Conservation (phyloP, 2,113 vertebrate genomes). For the Phyllopteryx taeniolatus region DNA sequence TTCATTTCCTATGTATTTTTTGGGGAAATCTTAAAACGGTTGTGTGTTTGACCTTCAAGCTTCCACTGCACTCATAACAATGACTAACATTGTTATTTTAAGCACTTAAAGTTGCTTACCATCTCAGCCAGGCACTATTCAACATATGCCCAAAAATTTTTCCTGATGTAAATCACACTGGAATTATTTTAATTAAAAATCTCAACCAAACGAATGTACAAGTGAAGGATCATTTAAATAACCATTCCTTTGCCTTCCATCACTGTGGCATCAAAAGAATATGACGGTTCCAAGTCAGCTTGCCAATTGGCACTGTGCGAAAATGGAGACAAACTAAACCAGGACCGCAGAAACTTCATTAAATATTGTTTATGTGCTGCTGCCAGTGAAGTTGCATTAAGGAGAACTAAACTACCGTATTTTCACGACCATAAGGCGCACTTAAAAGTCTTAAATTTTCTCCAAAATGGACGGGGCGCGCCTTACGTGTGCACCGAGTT, state of each 20-base stretch:
- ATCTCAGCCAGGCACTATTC: background rate
- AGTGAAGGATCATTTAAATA: slow-evolving; percentile 10
- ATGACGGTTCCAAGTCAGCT: slow-evolving; percentile 30
- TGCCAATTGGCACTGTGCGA: slow-evolving; percentile 40
- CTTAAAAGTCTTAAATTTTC: too few species aligned
- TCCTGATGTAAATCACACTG: background rate
- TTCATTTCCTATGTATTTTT: too few species aligned
- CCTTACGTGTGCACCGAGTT: too few species aligned
- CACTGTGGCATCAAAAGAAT: slow-evolving; percentile 35
- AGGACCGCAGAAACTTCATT: slow-evolving; percentile 50
- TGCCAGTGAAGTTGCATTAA: slow-evolving; percentile 44
- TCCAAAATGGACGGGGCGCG: too few species aligned
- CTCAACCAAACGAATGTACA: background rate
- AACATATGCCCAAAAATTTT: background rate
- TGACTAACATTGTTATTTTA: background rate
- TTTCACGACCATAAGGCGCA: too few species aligned
- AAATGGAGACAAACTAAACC: slow-evolving; percentile 34
- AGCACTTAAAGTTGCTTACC: background rate
- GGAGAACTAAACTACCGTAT: slow-evolving; percentile 13
- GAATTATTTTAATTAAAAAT: slow-evolving; percentile 12
- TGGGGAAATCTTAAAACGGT: too few species aligned
- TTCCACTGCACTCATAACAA: too few species aligned
- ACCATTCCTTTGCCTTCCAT: slow-evolving; percentile 23
- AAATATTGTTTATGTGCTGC: slow-evolving; percentile 48
- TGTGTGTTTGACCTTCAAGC: too few species aligned